Base-by-base conservation (phyloP, 2,888 invertebrate species). In the Acheta domesticus region DNA sequence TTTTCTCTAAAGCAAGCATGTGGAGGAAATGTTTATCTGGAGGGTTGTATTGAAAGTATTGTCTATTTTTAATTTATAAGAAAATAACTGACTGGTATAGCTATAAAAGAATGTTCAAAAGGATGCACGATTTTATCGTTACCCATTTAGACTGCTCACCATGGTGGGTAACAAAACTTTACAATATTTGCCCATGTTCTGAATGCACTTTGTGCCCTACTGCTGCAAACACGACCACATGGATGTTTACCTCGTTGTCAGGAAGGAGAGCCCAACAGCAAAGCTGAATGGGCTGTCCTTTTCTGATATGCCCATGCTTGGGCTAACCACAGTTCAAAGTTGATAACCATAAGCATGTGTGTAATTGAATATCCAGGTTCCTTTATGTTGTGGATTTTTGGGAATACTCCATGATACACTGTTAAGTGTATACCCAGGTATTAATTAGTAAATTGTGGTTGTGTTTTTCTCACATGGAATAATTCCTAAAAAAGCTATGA, bases 401-500 rank as follows among this genome's bases (percentile, higher is more conserved):
- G n/a, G n/a, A 62, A 62, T 62, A 62, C 62, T 62, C 62, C 62
- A 62, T 62, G 14, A 19, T 62, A 78, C n/a, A 73, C 73, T 78
- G 78, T 73, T 78, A 73, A 23, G 23, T 48, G 48, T 36, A 48
- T 48, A 48, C 49, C 21, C 23, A 48, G 23, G 62, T 77, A 80
- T 50, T 73, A 74, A 76, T 80, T 75, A 78, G 78, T 76, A 77
- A 78, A 76, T 78, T 78, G 74, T 80, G 78, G 80, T 74, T 19
- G 62, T 78, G 77, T 74, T 76, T 74, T 73, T 78, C 74, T 21
- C 50, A 73, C 73, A 73, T n/a, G 20, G 21, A 62, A 73, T 74
- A n/a, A 62, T 48, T 23, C 23, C 23, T 23, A 20, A 21, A 62
- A 50, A 74, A n/a, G 49, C 75, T 79, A 48, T 49, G 50, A 78